Base-by-base conservation (phyloP, 1,140 invertebrate species). In the Parasteatoda tepidariorum region DNA sequence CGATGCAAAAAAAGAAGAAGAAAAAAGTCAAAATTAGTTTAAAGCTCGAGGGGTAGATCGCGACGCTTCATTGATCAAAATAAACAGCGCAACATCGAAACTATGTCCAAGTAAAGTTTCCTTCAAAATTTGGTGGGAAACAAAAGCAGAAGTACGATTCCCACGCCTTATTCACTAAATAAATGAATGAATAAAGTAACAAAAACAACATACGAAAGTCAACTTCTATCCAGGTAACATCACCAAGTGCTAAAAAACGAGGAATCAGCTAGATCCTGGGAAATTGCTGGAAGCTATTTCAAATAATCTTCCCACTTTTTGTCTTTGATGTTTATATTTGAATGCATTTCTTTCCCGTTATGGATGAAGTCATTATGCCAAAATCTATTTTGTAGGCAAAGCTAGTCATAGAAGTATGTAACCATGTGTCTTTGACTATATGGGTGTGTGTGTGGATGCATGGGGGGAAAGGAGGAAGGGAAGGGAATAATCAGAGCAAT, bases 321-420 rank as follows among this genome's bases (percentile, higher is more conserved):
- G 4, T 61, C 61, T 59, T 71, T 55, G 15, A 22, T 18, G 31
- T 28, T 64, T 64, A n/a, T 33, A 64, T 64, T 48, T 68, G 66
- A 30, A 71, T 71, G 68, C 38, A 13, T 41, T 41, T 41, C 68
- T 55, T 79, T 79, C 67, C 28, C 38, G 62, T 57, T 79, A 38
- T 67, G 76, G 76, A 79, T 82, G 79, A 41, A 71, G 61, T 54
- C 67, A 70, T 82, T 82, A 82, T 70, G 41, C 22, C 30, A 22
- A 38, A 57, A 81, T 82, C 67, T 59, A 24, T 64, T 71, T 79
- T 33, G 64, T 59, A 55, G 79, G 79, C 54, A 71, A 82, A 67
- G 55, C 76, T 30, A 68, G 76, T 33, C 61, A 57, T n/a, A n/a
- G n/a, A n/a, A n/a, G n/a, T n/a, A n/a, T n/a, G n/a, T n/a, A n/a